These are phyloP conservation scores for Ornithoptera alexandrae DNA, from an alignment of 2,888 invertebrate species.

Conservation along the genomic window DNA sequence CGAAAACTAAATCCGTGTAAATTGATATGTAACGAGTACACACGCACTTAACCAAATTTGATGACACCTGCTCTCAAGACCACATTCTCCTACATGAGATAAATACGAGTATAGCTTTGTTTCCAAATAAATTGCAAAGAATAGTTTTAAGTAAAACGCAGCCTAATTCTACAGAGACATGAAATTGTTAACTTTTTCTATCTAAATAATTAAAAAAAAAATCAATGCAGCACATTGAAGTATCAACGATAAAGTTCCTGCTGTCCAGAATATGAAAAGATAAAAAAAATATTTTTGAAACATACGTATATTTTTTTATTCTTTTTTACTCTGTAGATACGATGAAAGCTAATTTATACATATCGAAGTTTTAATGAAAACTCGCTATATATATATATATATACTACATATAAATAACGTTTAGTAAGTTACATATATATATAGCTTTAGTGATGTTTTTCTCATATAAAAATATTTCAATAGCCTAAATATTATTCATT, in stretches of 20 bases:
- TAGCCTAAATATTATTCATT: conserved; percentile 5
- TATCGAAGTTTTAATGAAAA: background rate
- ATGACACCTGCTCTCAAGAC: background rate
- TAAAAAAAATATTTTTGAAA: no score
- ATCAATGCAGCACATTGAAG: no score
- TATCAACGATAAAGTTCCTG: no score
- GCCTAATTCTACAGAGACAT: no score
- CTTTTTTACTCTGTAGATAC: no score
- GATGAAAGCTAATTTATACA: background rate
- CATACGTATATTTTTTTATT: no score
- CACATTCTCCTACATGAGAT: background rate
- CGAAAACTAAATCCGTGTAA: background rate
- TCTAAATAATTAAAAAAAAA: no score
- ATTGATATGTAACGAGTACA: background rate
- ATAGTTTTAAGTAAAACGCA: no score
- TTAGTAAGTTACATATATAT: background rate
- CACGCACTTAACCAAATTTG: background rate
- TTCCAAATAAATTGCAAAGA: no score
- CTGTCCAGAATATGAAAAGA: no score
- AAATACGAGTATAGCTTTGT: no score
- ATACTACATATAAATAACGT: background rate
- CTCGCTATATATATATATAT: background rate
- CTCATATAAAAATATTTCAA: conserved; percentile 26
- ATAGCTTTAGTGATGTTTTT: conserved; percentile 3
- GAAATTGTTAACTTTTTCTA: no score